Percentiles rank a stretch among this genome's conserved stretches.
Evolutionary conservation across 2,797 vertebrate genomes (phyloP).

Genomic region (Sebastes elongatus): DNA sequence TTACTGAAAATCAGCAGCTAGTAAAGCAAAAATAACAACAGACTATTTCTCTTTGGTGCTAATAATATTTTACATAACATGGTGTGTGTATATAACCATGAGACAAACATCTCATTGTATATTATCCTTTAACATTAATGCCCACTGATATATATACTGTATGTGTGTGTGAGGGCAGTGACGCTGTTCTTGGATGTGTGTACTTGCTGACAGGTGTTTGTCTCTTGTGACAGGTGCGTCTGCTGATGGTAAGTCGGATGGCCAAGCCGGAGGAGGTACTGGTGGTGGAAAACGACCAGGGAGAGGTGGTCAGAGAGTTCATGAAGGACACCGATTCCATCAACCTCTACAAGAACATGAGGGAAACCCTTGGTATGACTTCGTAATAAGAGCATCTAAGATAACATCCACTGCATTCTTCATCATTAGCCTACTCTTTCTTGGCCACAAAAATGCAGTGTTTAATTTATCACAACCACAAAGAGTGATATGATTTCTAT

Average conservation of each 20-base stretch:
- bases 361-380: slow-evolving; percentile 93
- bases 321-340: slow-evolving; percentile 99
- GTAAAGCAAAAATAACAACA: slow-evolving; percentile 9
- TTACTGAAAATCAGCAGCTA: slow-evolving; percentile 35
- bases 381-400: background rate
- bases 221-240: slow-evolving; percentile 85
- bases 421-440: background rate
- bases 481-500: background rate
- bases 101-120: background rate
- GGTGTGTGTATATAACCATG: background rate
- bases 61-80: background rate
- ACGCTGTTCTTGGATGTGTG: background rate
- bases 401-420: background rate
- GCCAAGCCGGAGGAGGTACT: slow-evolving; percentile 98
- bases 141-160: background rate
- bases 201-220: slow-evolving; percentile 37
- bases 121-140: background rate
- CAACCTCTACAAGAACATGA: slow-evolving; percentile 99
- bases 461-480: background rate
- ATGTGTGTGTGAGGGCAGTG: background rate
- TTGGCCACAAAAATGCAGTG: background rate
- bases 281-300: slow-evolving; percentile 99
- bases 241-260: slow-evolving; percentile 99
- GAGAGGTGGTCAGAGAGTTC: slow-evolving; percentile 97
- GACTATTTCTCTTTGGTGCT: background rate